Base-by-base conservation (phyloP, 2,888 invertebrate genomes). In the Sepioteuthis lessoniana region DNA sequence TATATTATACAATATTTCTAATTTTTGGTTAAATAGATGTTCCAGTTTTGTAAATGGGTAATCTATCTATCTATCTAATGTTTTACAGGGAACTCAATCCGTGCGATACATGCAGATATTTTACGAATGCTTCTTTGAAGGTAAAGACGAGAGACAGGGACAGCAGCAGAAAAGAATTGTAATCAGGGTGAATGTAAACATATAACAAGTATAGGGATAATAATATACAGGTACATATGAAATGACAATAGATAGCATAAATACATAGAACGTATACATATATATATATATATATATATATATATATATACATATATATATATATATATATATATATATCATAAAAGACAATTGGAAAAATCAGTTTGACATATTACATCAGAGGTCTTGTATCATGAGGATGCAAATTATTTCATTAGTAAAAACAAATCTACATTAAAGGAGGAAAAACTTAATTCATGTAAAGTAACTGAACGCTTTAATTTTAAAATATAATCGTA, bases 251-350 rank as follows among this genome's bases (percentile, higher is more conserved):
- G n/a, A 76, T 76, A n/a, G n/a, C n/a, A 19, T n/a, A 35, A n/a
- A 16, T 35, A 76, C 76, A 76, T 31, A 60, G 5, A 55, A 90
- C n/a, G n/a, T 37, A 90, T 90, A 90, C n/a, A 42, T 93, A 93
- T 93, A 93, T 93, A 93, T 93, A 93, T 93, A 93, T 93, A 93
- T 93, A 93, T 93, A 93, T 93, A 93, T 93, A 93, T 93, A 93
- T 93, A 93, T 93, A 93, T 93, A 93, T 46, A 46, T 93, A 93
- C 25, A 47, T 47, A 46, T 93, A 50, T 35, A 93, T 50, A 93
- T 50, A 93, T 46, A 50, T 47, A 42, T n/a, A 90, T 37, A 90
- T 38, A 35, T 90, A 35, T 37, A 38, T 90, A 35, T 37, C n/a
- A 90, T 90, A 37, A 5, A 42, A 42, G 42, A 42, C 42, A n/a